These are phyloP conservation scores for Syrphus vitripennis DNA, from an alignment of 2,888 invertebrate genomes.

Conservation along the genomic window DNA sequence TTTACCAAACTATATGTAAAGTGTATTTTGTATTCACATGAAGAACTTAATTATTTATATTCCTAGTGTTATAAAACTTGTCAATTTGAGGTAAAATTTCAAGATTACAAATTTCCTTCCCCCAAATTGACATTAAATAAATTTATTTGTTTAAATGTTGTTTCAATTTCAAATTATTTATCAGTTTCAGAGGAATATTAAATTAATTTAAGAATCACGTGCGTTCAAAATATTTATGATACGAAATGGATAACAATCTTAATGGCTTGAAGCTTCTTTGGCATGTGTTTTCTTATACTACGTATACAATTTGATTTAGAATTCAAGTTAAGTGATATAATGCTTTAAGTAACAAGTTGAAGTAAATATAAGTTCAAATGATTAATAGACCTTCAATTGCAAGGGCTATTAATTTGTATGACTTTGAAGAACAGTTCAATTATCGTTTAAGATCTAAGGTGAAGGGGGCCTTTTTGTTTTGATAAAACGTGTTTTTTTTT, in stretches of 20 bases:
- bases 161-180: background rate
- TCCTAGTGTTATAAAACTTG: background rate
- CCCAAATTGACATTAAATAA: background rate
- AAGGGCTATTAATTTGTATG: background rate
- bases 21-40: background rate
- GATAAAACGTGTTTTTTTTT: background rate
- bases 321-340: background rate
- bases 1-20: no score
- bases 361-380: background rate
- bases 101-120: background rate
- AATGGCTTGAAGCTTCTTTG: background rate
- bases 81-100: background rate
- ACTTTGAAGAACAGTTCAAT: background rate
- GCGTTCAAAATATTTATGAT: no score
- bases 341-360: background rate
- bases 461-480: background rate
- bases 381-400: background rate
- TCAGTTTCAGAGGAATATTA: background rate
- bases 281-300: no score
- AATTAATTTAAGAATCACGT: background rate
- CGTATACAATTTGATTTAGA: background rate
- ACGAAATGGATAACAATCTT: background rate
- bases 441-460: background rate
- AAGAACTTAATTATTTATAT: background rate
- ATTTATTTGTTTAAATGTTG: background rate